Base-by-base conservation (phyloP, 1,140 invertebrate species). In the Leucophenga varia region DNA sequence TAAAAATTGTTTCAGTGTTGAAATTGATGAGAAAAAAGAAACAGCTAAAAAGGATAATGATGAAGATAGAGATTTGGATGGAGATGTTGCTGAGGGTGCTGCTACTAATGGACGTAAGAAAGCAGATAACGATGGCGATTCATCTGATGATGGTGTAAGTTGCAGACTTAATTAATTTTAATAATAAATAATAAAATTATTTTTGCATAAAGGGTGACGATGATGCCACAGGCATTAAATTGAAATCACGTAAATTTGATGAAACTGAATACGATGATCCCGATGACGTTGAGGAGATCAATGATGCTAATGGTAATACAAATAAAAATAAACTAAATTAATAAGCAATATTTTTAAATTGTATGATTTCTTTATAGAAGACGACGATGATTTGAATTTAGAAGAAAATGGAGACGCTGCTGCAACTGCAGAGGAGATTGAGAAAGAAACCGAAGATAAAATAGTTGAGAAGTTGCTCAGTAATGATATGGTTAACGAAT, bases 231-330 rank as follows among this genome's bases (percentile, higher is more conserved):
- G 77, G 79, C 18, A 74, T 76, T 5, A 84, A 82, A 60, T 77
- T 76, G 2, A 79, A 77, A 52, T 76, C 74, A 32, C 79, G 83
- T 52, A 82, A 83, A 49, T 76, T 82, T 30, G 81, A 85, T 52
- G 82, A 84, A 43, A 82, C 84, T 32, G 90, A 90, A 31, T 88
- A 90, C 61, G 88, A 93, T 55, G 91, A 93, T 64, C 83, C 84
- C 1, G 88, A 88, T 45, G 88, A 88, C 35, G 85, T 84, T 14
- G 89, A 90, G 28, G 72, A 77, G 31, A 59, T 74, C 3, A 63
- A 69, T 14, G 72, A 76, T 30, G 77, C 74, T 12, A 76, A 78
- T 18, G 71, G 76, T 51, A 67, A 42, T 43, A 9, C 59, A 18
- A 14, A 14, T 45, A 13, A 17, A 30, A 46, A 77, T 79, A 73